Evolutionary conservation across 1,140 invertebrate species (phyloP).

Genomic region (Magallana ariakensis): DNA sequence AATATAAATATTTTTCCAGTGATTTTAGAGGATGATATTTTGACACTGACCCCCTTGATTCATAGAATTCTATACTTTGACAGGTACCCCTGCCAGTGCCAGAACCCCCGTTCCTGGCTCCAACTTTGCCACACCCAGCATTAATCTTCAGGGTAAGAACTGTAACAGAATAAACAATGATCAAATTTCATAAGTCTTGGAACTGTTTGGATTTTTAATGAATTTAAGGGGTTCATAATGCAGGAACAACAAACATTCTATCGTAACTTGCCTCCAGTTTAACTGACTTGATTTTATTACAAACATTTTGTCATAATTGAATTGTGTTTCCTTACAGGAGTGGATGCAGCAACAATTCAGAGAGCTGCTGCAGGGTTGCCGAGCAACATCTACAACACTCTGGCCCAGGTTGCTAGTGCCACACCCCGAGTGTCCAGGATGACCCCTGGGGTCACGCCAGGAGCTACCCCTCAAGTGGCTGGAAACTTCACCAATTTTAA

Average conservation of each 20-base stretch:
- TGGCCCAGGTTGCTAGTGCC: slow-evolving; percentile 85
- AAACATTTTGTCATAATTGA: too few relatives aligned
- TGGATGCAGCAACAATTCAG: slow-evolving; percentile 87
- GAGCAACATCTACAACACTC: slow-evolving; percentile 86
- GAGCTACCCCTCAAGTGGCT: slow-evolving; percentile 58
- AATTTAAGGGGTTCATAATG: too few relatives aligned
- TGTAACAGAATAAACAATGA: neutral
- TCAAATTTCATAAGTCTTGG: too few relatives aligned
- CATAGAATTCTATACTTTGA: neutral
- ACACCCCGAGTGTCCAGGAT: slow-evolving; percentile 80
- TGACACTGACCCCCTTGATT: too few relatives aligned
- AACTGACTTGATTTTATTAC: too few relatives aligned
- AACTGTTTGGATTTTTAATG: too few relatives aligned
- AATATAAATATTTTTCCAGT: too few relatives aligned
- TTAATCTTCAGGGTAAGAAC: slow-evolving; percentile 79
- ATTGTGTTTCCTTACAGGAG: slow-evolving; percentile 73
- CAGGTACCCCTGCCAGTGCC: slow-evolving; percentile 79
- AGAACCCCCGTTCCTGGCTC: slow-evolving; percentile 85
- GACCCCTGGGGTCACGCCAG: slow-evolving; percentile 79
- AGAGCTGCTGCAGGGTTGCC: slow-evolving; percentile 87
- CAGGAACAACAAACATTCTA: too few relatives aligned
- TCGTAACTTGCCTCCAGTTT: too few relatives aligned
- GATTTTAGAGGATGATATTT: too few relatives aligned
- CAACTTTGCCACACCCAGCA: slow-evolving; percentile 84
- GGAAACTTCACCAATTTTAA: slow-evolving; percentile 60